Evolutionary conservation across 2,113 vertebrate species (phyloP).

Genomic region (Menidia beryllina): DNA sequence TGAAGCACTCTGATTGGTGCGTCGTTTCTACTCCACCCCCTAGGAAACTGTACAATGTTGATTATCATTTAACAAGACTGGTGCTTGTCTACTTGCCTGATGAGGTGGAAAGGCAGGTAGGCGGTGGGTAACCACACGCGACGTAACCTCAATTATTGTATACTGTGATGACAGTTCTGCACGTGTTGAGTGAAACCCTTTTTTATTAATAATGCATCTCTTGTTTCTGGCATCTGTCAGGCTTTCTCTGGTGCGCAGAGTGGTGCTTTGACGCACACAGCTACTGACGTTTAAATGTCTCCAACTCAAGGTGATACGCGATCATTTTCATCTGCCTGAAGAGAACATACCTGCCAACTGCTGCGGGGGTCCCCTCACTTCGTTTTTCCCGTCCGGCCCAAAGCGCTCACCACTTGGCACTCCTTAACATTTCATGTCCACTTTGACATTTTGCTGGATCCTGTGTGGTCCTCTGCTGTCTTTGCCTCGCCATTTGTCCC

Average conservation of each 20-base stretch:
- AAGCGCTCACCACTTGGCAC: not conserved
- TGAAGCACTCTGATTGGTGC: not conserved
- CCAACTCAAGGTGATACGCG: slow-evolving; percentile 53
- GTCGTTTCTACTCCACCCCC: not conserved
- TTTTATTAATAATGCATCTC: slow-evolving; percentile 71
- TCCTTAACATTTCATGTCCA: slow-evolving; percentile 7
- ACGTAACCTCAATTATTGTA: slow-evolving; percentile 65
- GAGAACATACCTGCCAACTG: slow-evolving; percentile 25
- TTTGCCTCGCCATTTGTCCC: not conserved
- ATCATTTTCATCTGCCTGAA: slow-evolving; percentile 46
- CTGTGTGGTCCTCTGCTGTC: slow-evolving; percentile 16
- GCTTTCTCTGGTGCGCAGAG: slow-evolving; percentile 37
- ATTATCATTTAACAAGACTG: slow-evolving; percentile 46
- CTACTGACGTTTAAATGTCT: slow-evolving; percentile 68
- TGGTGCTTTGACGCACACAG: slow-evolving; percentile 60
- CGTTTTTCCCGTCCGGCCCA: not conserved
- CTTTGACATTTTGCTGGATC: slow-evolving; percentile 23
- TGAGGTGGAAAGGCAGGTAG: slow-evolving; percentile 26
- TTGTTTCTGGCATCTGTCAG: slow-evolving; percentile 38
- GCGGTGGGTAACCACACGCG: slow-evolving; percentile 32
- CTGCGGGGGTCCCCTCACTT: not conserved
- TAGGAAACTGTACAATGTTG: slow-evolving; percentile 10
- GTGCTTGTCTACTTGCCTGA: slow-evolving; percentile 27
- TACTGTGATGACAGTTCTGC: slow-evolving; percentile 58
- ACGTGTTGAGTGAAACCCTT: slow-evolving; percentile 44